A percentile compares a stretch with the other conserved stretches of the same genome.
phyloP scores from a whole-genome alignment of 2,113 vertebrate genomes.

The Brienomyrus longianalis region DNA sequence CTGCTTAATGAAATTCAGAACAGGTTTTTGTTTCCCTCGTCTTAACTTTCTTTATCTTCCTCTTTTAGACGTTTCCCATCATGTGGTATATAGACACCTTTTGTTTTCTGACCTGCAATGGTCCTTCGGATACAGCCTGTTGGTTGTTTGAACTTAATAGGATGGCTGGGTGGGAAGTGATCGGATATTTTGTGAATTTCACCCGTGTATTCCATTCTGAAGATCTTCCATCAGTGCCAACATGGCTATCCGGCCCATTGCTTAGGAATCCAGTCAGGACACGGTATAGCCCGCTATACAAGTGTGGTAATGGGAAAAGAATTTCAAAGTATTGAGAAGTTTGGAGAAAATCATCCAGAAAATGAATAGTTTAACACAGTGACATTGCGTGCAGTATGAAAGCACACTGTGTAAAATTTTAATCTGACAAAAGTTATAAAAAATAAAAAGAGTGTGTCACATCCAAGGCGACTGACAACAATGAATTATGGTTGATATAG shows the following conservation, averaged over 20 bases:
- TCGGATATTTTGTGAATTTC: neutral
- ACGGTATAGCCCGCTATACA: neutral
- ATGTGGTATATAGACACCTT: neutral
- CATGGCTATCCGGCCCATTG: neutral
- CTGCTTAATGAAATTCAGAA: neutral
- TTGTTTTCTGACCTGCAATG: neutral
- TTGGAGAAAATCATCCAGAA: conserved; percentile 5
- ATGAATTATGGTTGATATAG: conserved; percentile 3
- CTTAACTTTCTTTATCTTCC: neutral
- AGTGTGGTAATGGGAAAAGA: conserved; percentile 5
- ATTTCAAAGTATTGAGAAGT: conserved; percentile 4
- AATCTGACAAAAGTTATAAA: conserved; percentile 14
- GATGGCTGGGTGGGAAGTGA: neutral
- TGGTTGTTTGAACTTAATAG: neutral
- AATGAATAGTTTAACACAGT: neutral
- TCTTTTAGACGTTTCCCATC: neutral
- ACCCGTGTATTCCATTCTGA: neutral
- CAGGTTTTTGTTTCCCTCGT: neutral
- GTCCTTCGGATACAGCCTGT: neutral
- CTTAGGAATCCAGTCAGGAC: neutral
- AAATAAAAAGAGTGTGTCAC: neutral
- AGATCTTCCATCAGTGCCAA: neutral
- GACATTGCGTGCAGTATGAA: neutral
- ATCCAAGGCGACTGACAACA: neutral
- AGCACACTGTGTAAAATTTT: conserved; percentile 17